A percentile compares a stretch with the other conserved stretches of the same genome.
These are phyloP conservation scores for Scrobipalpa atriplicella DNA, from an alignment of 2,888 invertebrate genomes.

Conservation along the genomic window DNA sequence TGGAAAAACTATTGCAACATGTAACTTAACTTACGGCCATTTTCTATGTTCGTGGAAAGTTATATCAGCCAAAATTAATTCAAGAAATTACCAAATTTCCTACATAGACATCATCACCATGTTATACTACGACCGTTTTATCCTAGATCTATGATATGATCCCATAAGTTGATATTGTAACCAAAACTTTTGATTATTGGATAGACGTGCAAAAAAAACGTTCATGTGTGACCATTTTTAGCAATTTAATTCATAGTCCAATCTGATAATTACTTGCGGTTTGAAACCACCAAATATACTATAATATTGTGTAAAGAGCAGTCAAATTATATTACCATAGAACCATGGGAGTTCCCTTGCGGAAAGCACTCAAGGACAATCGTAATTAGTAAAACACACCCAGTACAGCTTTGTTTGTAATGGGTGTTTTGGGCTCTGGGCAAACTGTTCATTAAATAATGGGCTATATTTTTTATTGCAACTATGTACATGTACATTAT, in stretches of 20 bases:
- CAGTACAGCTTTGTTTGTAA: not conserved
- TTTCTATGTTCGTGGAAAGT: too few species aligned
- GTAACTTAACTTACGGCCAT: too few species aligned
- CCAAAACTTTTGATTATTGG: too few species aligned
- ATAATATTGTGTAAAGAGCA: slow-evolving; percentile 5
- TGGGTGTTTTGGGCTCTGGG: not conserved
- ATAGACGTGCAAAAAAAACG: too few species aligned
- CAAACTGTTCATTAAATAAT: not conserved
- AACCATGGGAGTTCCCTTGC: not conserved
- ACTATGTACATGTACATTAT: too few species aligned
- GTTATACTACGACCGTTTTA: too few species aligned
- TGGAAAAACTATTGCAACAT: too few species aligned
- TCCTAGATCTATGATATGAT: too few species aligned
- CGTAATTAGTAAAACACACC: slow-evolving; percentile 1
- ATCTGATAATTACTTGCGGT: not conserved
- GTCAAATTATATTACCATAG: slow-evolving; percentile 6
- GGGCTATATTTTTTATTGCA: not conserved
- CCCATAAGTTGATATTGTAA: too few species aligned
- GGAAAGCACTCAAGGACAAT: not conserved
- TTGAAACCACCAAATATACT: not conserved
- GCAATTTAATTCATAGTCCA: slow-evolving; percentile 1
- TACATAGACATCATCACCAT: too few species aligned
- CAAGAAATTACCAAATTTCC: too few species aligned
- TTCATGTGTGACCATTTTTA: not conserved
- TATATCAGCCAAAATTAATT: too few species aligned